These are phyloP conservation scores for Murina feae DNA, from an alignment of 2,113 vertebrate genomes.

Conservation along the genomic window DNA sequence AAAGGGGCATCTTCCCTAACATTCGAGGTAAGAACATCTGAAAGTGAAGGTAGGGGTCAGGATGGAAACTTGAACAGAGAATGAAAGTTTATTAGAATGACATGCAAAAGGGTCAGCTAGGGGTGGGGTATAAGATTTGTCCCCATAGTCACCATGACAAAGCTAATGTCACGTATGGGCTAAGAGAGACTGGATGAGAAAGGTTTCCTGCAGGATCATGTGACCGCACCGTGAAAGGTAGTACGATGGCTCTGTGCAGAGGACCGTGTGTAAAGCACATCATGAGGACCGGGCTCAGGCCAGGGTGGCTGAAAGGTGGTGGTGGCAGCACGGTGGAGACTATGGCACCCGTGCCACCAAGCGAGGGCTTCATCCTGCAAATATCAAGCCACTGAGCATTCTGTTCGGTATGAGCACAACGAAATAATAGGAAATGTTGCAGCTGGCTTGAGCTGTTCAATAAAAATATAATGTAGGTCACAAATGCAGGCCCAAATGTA, in stretches of 20 bases:
- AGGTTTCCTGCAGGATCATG: background rate
- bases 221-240: background rate
- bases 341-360: background rate
- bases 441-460: background rate
- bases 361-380: background rate
- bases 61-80: background rate
- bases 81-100: background rate
- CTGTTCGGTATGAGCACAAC: background rate
- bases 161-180: background rate
- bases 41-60: background rate
- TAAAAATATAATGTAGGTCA: background rate
- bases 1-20: background rate
- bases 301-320: background rate
- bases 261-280: accelerated
- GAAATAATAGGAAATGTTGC: background rate
- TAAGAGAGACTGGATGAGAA: background rate
- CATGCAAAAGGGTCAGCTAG: background rate
- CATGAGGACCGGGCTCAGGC: background rate
- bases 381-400: background rate
- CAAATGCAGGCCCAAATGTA: background rate
- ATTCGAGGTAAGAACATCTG: background rate
- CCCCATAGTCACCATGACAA: background rate
- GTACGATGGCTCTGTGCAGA: background rate
- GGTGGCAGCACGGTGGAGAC: accelerated
- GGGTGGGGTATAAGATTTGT: background rate